Evolutionary conservation across 2,888 invertebrate species (phyloP).

Genomic region (Mycalesis mineus): DNA sequence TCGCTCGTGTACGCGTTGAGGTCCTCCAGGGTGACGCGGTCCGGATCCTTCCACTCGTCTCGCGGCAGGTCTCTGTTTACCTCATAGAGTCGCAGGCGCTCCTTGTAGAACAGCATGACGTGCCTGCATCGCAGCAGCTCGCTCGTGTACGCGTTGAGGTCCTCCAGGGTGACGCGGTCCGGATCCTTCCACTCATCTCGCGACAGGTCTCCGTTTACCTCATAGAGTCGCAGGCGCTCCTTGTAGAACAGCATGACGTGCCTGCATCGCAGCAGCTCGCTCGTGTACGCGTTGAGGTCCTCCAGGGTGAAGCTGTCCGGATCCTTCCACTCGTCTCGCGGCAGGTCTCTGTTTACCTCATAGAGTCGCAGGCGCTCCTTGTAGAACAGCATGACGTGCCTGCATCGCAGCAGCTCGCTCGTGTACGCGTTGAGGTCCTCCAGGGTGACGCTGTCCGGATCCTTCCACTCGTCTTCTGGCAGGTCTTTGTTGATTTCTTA

Average conservation of each 20-base stretch:
- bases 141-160: constrained; percentile 81
- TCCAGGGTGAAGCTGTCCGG: too few relatives aligned
- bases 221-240: too few relatives aligned
- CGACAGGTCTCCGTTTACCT: constrained; percentile 58
- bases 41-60: too few relatives aligned
- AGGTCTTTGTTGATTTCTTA: constrained; percentile 64
- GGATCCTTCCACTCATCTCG: constrained; percentile 45
- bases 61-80: constrained; percentile 54
- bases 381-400: constrained; percentile 83
- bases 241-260: too few relatives aligned
- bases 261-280: too few relatives aligned
- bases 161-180: constrained; percentile 60
- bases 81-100: constrained; percentile 84
- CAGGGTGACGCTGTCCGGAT: constrained; percentile 56
- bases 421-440: constrained; percentile 80
- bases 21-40: too few relatives aligned
- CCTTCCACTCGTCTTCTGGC: constrained; percentile 41
- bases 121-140: constrained; percentile 82
- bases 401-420: constrained; percentile 81
- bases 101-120: constrained; percentile 83
- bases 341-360: constrained; percentile 80
- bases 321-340: constrained; percentile 32
- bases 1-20: too few relatives aligned
- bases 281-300: too few relatives aligned
- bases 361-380: constrained; percentile 84